Evolutionary conservation across 2,113 vertebrate genomes (phyloP).

Genomic region (Saccopteryx leptura): DNA sequence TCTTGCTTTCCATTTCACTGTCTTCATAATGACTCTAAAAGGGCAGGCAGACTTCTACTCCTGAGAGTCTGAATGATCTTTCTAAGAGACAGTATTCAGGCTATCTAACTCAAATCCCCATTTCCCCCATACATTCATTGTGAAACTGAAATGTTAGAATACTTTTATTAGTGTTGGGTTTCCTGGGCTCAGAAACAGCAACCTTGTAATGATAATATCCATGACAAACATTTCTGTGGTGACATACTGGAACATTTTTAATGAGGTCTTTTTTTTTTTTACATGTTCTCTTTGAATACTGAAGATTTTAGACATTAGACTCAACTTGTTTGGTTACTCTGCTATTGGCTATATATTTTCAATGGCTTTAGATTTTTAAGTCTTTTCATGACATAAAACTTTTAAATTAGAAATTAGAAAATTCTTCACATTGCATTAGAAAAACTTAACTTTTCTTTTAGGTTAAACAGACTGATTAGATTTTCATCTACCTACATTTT

Average conservation of each 20-base stretch:
- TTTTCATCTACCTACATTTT: neutral
- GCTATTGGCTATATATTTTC: neutral
- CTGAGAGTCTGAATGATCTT: neutral
- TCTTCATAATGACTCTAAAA: neutral
- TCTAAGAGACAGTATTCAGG: neutral
- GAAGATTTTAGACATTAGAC: conserved; percentile 21
- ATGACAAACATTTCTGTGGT: neutral
- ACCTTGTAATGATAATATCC: neutral
- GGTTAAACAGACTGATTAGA: neutral
- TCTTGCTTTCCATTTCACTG: neutral
- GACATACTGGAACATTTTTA: neutral
- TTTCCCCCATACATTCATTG: neutral
- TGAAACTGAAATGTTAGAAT: neutral
- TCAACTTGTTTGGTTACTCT: neutral
- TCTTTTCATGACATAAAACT: conserved; percentile 38
- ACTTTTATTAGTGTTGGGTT: neutral
- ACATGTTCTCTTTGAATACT: neutral
- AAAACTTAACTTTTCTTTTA: conserved; percentile 35
- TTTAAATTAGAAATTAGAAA: conserved; percentile 48
- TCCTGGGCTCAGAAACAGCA: neutral
- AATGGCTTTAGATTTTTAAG: neutral
- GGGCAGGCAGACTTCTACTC: neutral
- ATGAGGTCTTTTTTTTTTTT: neutral
- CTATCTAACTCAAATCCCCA: neutral
- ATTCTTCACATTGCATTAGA: neutral